A percentile compares a stretch with the other conserved stretches of the same genome.
phyloP scores from a whole-genome alignment of 92 coral and sea anemone species.

The Umimayanthus chanpuru region DNA sequence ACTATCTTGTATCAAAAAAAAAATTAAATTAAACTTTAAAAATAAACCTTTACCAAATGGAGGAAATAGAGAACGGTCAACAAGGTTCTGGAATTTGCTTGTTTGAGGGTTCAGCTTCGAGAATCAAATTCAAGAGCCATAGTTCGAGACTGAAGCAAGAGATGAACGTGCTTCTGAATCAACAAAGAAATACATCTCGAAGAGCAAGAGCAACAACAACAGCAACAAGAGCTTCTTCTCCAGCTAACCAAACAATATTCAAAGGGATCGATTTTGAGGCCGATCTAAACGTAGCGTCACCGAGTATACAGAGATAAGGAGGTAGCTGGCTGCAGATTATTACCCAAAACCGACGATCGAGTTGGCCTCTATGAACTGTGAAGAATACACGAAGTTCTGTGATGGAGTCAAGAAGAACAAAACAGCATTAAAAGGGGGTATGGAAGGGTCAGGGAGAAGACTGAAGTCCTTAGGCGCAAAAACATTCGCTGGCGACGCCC shows the following conservation, averaged over 20 bases:
- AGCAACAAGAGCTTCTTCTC: not conserved
- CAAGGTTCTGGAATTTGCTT: not conserved
- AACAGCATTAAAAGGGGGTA: not conserved
- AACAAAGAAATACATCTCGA: not conserved
- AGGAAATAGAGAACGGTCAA: not conserved
- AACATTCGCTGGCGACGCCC: slow-evolving; percentile 13
- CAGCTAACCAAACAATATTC: no score
- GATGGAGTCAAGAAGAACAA: slow-evolving; percentile 17
- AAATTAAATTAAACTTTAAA: no score
- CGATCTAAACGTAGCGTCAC: not conserved
- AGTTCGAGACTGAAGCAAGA: not conserved
- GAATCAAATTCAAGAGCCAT: not conserved
- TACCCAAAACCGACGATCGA: not conserved
- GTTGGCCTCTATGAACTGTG: not conserved
- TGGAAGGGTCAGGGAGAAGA: slow-evolving; percentile 17
- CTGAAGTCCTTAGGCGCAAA: not conserved
- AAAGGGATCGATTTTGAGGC: not conserved
- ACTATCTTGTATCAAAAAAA: no score
- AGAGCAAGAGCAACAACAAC: not conserved
- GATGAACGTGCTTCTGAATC: not conserved
- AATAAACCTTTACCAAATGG: not conserved
- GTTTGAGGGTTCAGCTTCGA: not conserved
- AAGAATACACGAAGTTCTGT: not conserved
- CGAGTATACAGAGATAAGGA: not conserved
- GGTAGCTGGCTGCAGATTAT: not conserved